Evolutionary conservation across 2,888 invertebrate genomes (phyloP).

Genomic region (Andrena chrysosceles): DNA sequence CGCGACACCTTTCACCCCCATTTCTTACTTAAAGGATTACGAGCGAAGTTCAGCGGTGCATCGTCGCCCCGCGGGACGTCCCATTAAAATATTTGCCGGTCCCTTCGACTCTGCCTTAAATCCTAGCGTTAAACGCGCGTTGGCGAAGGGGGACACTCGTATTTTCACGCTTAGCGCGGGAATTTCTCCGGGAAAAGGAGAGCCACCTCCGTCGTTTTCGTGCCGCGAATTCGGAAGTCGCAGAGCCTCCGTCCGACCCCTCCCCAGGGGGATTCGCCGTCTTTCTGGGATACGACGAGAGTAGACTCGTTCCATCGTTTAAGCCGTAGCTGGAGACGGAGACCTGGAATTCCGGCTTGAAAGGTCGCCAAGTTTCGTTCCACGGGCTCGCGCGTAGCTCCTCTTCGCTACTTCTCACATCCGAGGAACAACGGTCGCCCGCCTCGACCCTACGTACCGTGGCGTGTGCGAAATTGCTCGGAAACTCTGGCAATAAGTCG

Average conservation of each 20-base stretch:
- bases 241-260: not conserved
- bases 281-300: constrained; percentile 31
- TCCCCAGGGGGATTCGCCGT: constrained; percentile 33
- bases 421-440: constrained; percentile 49
- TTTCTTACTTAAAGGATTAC: not conserved
- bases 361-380: constrained; percentile 64
- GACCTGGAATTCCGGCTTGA: constrained; percentile 58
- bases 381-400: constrained; percentile 20
- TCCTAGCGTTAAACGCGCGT: constrained; percentile 36
- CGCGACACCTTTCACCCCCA: not conserved
- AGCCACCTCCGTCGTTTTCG: constrained; percentile 35
- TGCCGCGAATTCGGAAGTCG: constrained; percentile 62
- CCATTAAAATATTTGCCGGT: constrained; percentile 41
- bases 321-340: constrained; percentile 40
- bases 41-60: constrained; percentile 5
- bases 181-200: constrained; percentile 19
- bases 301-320: constrained; percentile 55
- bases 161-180: constrained; percentile 42
- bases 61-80: constrained; percentile 10
- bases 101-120: constrained; percentile 33
- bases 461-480: constrained; percentile 60
- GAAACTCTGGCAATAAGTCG: constrained; percentile 64
- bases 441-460: constrained; percentile 24
- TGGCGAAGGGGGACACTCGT: constrained; percentile 23
- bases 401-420: constrained; percentile 46